These are phyloP conservation scores for Pterocles orientalis DNA, from an alignment of 2,113 vertebrate species.

Conservation along the genomic window DNA sequence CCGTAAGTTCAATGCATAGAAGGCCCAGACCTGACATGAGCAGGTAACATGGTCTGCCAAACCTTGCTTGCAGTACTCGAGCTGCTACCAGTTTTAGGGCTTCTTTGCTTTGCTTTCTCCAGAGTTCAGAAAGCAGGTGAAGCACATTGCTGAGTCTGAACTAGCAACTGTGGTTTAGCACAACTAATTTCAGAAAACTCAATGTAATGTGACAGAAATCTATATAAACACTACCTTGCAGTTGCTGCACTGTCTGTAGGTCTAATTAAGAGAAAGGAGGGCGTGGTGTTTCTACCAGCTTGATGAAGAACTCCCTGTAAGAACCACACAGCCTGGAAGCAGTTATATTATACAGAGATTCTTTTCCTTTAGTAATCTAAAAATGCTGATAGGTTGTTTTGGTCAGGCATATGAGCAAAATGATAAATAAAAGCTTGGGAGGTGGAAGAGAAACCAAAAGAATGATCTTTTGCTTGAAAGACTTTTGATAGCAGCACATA, in stretches of 20 bases:
- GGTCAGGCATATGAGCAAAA: background rate
- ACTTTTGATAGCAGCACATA: background rate
- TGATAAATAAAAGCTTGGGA: background rate
- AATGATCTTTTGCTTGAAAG: background rate
- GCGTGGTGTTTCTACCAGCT: background rate
- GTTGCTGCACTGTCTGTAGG: background rate
- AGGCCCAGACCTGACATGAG: background rate
- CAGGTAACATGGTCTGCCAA: background rate
- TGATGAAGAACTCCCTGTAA: background rate
- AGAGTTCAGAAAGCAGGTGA: background rate
- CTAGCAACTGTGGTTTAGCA: background rate
- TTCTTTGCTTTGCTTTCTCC: background rate
- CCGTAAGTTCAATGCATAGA: background rate
- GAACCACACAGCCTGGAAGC: background rate
- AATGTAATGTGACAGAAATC: background rate
- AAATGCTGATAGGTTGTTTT: background rate
- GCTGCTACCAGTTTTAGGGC: background rate
- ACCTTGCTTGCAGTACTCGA: background rate
- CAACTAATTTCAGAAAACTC: background rate
- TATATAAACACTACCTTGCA: background rate
- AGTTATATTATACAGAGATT: background rate
- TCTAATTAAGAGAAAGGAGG: background rate
- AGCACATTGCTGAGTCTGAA: background rate
- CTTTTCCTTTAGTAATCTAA: background rate
- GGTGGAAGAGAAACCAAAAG: background rate